Evolutionary conservation across 1,140 invertebrate species (phyloP).

Genomic region (Tetraneura akinire): DNA sequence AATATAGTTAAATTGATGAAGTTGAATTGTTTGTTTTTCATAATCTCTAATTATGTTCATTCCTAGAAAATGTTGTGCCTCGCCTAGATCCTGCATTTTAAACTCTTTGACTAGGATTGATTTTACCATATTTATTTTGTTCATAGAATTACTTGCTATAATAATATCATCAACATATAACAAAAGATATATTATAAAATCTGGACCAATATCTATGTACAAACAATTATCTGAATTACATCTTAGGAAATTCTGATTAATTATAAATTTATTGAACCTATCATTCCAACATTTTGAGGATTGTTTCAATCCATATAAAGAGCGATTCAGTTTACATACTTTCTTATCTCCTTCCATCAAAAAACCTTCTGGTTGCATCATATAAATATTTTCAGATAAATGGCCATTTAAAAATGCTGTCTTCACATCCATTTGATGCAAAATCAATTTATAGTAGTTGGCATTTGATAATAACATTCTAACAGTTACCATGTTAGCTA

Average conservation of each 20-base stretch:
- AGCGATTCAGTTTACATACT: constrained; percentile 44
- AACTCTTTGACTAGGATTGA: neutral
- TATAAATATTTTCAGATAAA: constrained; percentile 27
- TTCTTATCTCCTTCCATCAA: neutral
- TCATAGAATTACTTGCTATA: neutral
- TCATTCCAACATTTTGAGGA: no score
- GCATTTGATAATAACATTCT: constrained; percentile 12
- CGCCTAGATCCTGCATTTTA: constrained; percentile 19
- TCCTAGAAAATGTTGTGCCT: neutral
- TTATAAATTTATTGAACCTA: no score
- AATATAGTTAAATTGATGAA: constrained; percentile 22
- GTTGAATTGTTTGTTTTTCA: neutral
- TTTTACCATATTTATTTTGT: constrained; percentile 19
- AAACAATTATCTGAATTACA: no score
- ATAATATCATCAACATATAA: constrained; percentile 38
- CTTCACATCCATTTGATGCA: constrained; percentile 43
- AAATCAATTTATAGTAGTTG: neutral
- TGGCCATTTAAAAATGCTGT: constrained; percentile 47
- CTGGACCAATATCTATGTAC: no score
- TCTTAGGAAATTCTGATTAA: no score
- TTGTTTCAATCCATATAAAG: constrained; percentile 45
- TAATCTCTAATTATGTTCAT: neutral
- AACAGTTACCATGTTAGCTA: constrained; percentile 45
- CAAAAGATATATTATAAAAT: no score
- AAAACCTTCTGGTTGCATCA: constrained; percentile 51